phyloP scores from a whole-genome alignment of 2,888 invertebrate genomes.

The Sialis fuliginosa region DNA sequence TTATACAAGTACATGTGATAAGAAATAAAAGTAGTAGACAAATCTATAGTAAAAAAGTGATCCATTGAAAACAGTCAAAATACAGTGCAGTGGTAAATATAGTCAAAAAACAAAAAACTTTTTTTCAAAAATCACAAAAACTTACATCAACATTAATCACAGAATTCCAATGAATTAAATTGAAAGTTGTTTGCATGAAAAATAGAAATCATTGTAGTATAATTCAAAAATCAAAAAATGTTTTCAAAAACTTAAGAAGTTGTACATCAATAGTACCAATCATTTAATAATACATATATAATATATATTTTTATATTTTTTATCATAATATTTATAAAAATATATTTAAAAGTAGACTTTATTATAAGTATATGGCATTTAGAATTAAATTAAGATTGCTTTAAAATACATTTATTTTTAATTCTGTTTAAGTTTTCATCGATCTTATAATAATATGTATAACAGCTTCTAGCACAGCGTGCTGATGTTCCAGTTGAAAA shows the following conservation, averaged over 20 bases:
- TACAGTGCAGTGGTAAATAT: conserved; percentile 2
- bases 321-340: too few relatives aligned
- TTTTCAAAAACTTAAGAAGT: neutral
- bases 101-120: conserved; percentile 1
- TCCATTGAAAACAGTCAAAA: neutral
- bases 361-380: too few relatives aligned
- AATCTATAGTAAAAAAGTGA: conserved; percentile 1
- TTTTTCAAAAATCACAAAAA: conserved; percentile 19
- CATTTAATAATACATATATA: too few relatives aligned
- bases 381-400: too few relatives aligned
- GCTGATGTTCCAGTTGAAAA: too few relatives aligned
- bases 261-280: neutral
- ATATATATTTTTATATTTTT: too few relatives aligned
- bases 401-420: too few relatives aligned
- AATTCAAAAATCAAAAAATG: conserved; percentile 8
- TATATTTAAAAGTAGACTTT: too few relatives aligned
- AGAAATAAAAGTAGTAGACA: neutral
- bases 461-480: too few relatives aligned
- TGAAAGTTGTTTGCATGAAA: conserved; percentile 19
- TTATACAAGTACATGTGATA: too few relatives aligned
- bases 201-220: conserved; percentile 11
- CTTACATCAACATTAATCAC: conserved; percentile 20
- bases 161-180: conserved; percentile 17
- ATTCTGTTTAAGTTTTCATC: too few relatives aligned
- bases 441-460: too few relatives aligned